Evolutionary conservation across 2,888 invertebrate genomes (phyloP), one percentile per base, ranked within the genome.

Genomic region (Eucriotettix oculatus): DNA sequence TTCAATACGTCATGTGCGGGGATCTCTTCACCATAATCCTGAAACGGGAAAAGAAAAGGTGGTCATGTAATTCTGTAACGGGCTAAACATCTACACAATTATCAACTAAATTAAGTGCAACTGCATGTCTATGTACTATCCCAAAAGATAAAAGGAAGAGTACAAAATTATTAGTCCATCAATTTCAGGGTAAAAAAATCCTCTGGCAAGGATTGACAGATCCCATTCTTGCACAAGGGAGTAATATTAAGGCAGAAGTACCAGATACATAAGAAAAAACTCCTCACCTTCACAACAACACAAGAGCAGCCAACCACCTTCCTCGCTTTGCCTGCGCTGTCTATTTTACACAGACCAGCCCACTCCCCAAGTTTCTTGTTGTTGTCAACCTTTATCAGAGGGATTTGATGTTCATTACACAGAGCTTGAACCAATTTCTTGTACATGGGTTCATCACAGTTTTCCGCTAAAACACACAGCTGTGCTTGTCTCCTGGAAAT

Each of bases 301-400:
- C 95, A 95, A 9, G 96, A 96, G 79, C 97, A 97, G 60, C 96
- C 94, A 68, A 97, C 96, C 66, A 98, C 93, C 80, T 99, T 99
- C 69, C 99, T 85, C 64, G 99, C 95, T 74, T 98, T 98, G 71
- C 99, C 99, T 68, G 97, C 95, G 72, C 91, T 95, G 80, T 99
- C 99, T 71, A 98, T 94, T 80, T 99, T 99, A 80, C 99, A 99
- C 63, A 99, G 84, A 66, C 99, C 99, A 56, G 96, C 92, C 97
- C 98, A 98, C 80, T 99, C 99, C 56, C 99, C 99, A 60, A 99
- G 83, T 74, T 96, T 96, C 78, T 98, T 98, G 80, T 97, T 98
- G 76, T 96, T 95, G 74, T 98, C 97, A 57, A 63, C 96, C 79
- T 91, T 92, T 67, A 99, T 87, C 64, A 99, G 81, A 63, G 97